phyloP scores from a whole-genome alignment of 2,888 invertebrate species.

The Elaeidobius kamerunicus region DNA sequence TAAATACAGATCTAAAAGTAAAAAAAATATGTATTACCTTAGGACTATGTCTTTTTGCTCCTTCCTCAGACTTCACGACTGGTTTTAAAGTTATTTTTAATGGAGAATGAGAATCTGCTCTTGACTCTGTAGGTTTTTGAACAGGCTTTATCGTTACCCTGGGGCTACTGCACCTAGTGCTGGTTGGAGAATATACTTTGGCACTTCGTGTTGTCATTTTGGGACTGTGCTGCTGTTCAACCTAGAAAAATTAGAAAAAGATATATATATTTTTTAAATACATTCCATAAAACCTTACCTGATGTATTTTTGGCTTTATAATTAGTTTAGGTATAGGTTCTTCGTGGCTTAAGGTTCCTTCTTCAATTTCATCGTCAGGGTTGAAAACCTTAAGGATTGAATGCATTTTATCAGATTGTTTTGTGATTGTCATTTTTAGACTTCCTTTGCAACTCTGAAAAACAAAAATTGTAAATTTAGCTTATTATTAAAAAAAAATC shows the following conservation, averaged over 20 bases:
- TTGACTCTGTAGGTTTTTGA: conserved; percentile 37
- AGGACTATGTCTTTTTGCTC: conserved; percentile 37
- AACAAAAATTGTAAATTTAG: conserved; percentile 1
- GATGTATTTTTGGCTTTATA: conserved; percentile 40
- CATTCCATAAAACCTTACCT: conserved; percentile 28
- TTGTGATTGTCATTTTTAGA: conserved; percentile 49
- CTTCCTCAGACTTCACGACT: conserved; percentile 43
- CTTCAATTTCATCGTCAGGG: conserved; percentile 37
- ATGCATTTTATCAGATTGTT: conserved; percentile 46
- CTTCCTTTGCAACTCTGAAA: conserved; percentile 36
- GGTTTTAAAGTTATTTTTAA: conserved; percentile 53
- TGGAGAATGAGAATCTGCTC: conserved; percentile 34
- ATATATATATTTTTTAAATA: not conserved
- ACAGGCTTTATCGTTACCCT: conserved; percentile 50
- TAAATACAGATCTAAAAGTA: not conserved
- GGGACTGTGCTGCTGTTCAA: conserved; percentile 46
- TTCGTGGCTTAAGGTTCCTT: conserved; percentile 33
- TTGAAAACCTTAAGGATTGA: conserved; percentile 48
- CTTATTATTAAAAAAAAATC: not conserved
- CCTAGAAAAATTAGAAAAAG: conserved; percentile 4
- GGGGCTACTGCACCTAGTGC: conserved; percentile 45
- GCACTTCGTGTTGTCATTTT: conserved; percentile 47
- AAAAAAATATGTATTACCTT: conserved; percentile 32
- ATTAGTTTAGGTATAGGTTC: conserved; percentile 43
- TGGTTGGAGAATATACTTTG: conserved; percentile 35